Base-by-base conservation (phyloP, 2,797 vertebrate genomes). In the Masticophis lateralis region DNA sequence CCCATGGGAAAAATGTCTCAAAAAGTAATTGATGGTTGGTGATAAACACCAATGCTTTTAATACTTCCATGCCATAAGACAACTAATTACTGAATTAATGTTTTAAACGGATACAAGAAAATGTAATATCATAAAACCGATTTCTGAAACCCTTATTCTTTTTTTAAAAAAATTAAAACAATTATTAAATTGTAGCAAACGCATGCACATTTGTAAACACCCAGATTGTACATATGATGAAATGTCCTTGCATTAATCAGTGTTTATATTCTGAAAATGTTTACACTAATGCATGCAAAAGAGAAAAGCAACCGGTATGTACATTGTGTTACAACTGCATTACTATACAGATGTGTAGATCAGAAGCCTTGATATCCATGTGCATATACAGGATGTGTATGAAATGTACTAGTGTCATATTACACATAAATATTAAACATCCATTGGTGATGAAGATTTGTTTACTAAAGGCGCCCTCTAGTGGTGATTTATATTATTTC, bases 391-490 rank as follows among this genome's bases (percentile, higher is more conserved):
- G 43, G 9, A 47, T 83, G 20, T 83, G 22, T 2, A 5, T 83
- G 79, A 47, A 83, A 83, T 47, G 10, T 83, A 83, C 10, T 12
- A 79, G 37, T 43, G 37, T 79, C 74, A 79, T 18, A 79, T 79
- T 79, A 43, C 53, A 83, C 74, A 83, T 12, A 83, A 83, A 83
- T 47, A 83, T 83, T 2, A 47, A 47, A 83, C 37, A 12, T 37
- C 37, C 3, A 83, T 47, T 20, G 25, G 4, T 83, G 20, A 22
- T 25, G 55, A 7, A 3, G 8, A 95, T 97, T 87, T 83, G 86
- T 94, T 98, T 97, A 66, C 92, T 94, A 92, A 88, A 92, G 97
- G 96, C 96, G 18, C 95, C 97, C 97, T 91, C 97, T 97, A 94
- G 97, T 56, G 98, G 97, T 79, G 1, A 18, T 57, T 93, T 4